These are phyloP conservation scores for Notothenia coriiceps DNA, from an alignment of 2,113 vertebrate species.

Conservation along the genomic window DNA sequence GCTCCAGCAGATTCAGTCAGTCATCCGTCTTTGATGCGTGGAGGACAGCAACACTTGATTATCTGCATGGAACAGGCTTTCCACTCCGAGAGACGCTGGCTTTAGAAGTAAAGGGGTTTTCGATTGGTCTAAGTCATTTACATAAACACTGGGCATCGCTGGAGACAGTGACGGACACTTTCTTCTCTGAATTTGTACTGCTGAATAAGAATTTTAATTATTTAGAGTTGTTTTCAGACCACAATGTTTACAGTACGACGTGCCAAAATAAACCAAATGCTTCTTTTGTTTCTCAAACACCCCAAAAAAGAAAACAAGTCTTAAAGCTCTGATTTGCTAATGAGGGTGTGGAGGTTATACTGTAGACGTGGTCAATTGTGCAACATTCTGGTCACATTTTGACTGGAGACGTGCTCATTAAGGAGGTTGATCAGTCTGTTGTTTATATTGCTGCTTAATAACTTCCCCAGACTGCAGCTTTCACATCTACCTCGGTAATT, in stretches of 20 bases:
- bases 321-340: constrained; percentile 12
- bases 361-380: constrained; percentile 8
- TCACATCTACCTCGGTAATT: constrained; percentile 55
- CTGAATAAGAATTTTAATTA: constrained; percentile 13
- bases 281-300: neutral
- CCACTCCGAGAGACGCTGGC: constrained; percentile 36
- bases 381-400: constrained; percentile 22
- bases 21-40: constrained; percentile 43
- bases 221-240: neutral
- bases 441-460: constrained; percentile 54
- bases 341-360: constrained; percentile 7
- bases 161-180: constrained; percentile 18
- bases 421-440: constrained; percentile 51
- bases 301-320: neutral
- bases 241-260: constrained; percentile 11
- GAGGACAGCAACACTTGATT: constrained; percentile 31
- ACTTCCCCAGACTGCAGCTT: constrained; percentile 45
- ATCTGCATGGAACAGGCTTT: constrained; percentile 54
- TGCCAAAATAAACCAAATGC: constrained; percentile 10
- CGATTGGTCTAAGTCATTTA: constrained; percentile 25
- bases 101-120: constrained; percentile 16
- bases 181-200: neutral
- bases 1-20: constrained; percentile 34
- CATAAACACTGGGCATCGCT: constrained; percentile 10
- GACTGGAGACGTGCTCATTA: constrained; percentile 41